Conservation (phyloP, 2,888 invertebrate genomes). For the Orthonychiurus folsomi region DNA sequence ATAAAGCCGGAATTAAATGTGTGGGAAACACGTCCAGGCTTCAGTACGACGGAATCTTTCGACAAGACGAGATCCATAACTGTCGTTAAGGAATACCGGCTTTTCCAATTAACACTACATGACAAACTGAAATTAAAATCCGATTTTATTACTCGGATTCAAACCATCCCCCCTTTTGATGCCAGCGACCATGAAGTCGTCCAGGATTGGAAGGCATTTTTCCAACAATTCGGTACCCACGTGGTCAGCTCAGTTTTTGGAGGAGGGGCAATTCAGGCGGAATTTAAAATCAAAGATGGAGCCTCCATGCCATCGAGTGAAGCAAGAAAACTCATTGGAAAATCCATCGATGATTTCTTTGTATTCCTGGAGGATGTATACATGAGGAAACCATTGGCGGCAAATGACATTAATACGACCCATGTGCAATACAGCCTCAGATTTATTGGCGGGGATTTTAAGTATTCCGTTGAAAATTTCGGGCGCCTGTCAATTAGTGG, state of each 20-base stretch:
- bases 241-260: slow-evolving; percentile 9
- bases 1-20: background rate
- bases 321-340: background rate
- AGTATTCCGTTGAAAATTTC: background rate
- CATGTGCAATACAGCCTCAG: background rate
- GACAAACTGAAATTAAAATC: background rate
- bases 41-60: background rate
- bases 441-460: background rate
- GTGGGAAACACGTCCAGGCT: background rate
- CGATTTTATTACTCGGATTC: background rate
- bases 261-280: slow-evolving; percentile 2
- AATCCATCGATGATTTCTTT: background rate
- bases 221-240: slow-evolving; percentile 4
- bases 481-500: background rate
- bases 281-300: background rate
- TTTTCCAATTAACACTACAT: background rate
- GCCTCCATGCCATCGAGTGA: background rate
- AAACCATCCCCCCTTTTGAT: background rate
- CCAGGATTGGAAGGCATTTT: slow-evolving; percentile 1
- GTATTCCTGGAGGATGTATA: background rate
- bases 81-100: background rate
- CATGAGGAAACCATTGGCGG: background rate
- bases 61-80: background rate
- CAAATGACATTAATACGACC: slow-evolving; percentile 4
- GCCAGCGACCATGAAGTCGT: background rate